phyloP scores from a whole-genome alignment of 2,797 vertebrate species.

The Sebastes minor region DNA sequence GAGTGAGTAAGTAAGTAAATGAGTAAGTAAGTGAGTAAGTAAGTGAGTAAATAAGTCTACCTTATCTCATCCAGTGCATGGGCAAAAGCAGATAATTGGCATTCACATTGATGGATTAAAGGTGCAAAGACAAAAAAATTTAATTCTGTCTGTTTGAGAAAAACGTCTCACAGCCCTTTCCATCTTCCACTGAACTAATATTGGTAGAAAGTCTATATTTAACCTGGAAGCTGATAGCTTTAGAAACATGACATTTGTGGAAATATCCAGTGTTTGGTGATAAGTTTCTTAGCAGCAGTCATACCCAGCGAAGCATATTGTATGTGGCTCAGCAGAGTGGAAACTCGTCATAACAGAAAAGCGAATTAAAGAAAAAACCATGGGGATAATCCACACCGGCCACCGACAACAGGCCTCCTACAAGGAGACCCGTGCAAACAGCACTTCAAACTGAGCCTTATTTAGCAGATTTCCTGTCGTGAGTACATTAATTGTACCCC shows the following conservation, averaged over 20 bases:
- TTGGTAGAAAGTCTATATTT: neutral
- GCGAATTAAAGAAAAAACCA: neutral
- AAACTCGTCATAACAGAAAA: constrained; percentile 49
- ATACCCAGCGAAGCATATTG: constrained; percentile 7
- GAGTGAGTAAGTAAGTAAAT: too few species aligned
- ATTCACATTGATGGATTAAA: neutral
- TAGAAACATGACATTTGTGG: constrained; percentile 14
- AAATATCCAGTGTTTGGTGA: constrained; percentile 7
- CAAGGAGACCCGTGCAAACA: constrained; percentile 1
- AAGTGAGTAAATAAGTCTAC: too few species aligned
- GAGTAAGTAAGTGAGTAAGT: too few species aligned
- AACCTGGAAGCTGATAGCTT: neutral
- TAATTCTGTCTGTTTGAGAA: neutral
- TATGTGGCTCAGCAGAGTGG: constrained; percentile 23
- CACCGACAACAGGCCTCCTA: constrained; percentile 1
- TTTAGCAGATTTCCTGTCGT: constrained; percentile 15
- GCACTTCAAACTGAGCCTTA: constrained; percentile 15
- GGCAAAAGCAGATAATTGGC: neutral
- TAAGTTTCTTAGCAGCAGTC: constrained; percentile 29
- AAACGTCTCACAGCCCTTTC: neutral
- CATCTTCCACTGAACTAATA: neutral
- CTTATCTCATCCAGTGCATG: neutral
- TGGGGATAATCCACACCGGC: constrained; percentile 15
- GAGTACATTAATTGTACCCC: constrained; percentile 7
- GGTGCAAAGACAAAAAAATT: neutral